phyloP scores from a whole-genome alignment of 2,888 invertebrate genomes.

The Drosophila parthenogenetica region DNA sequence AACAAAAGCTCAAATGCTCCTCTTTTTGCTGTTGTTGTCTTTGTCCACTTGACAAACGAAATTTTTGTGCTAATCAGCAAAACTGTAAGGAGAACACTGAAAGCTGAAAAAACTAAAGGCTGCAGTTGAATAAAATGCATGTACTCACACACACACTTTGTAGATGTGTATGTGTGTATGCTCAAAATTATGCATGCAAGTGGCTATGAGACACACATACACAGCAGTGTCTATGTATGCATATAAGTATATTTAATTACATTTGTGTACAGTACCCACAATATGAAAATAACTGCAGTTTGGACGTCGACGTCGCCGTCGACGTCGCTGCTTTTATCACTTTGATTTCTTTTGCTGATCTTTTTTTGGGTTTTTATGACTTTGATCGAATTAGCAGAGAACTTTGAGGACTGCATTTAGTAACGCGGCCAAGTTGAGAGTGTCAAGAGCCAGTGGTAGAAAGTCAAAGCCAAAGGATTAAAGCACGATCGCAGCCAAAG shows the following conservation, averaged over 20 bases:
- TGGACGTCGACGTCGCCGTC: conserved; percentile 16
- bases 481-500: neutral
- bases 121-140: conserved; percentile 7
- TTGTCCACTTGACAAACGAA: conserved; percentile 14
- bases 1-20: conserved; percentile 21
- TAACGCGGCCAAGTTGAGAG: conserved; percentile 46
- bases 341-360: neutral
- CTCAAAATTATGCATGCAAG: neutral
- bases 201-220: neutral
- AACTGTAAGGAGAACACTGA: conserved; percentile 29
- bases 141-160: neutral
- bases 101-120: conserved; percentile 8
- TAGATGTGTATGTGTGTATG: neutral
- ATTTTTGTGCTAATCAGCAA: conserved; percentile 48
- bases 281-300: conserved; percentile 27
- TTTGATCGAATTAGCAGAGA: conserved; percentile 21
- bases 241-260: conserved; percentile 43
- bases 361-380: neutral
- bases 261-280: conserved; percentile 57
- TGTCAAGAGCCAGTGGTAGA: conserved; percentile 33
- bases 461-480: conserved; percentile 13
- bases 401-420: conserved; percentile 39
- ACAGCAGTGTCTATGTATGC: neutral
- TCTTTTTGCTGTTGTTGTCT: conserved; percentile 13
- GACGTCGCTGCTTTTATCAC: conserved; percentile 29